Evolutionary conservation across 2,797 vertebrate genomes (phyloP).

Genomic region (Anguilla anguilla): DNA sequence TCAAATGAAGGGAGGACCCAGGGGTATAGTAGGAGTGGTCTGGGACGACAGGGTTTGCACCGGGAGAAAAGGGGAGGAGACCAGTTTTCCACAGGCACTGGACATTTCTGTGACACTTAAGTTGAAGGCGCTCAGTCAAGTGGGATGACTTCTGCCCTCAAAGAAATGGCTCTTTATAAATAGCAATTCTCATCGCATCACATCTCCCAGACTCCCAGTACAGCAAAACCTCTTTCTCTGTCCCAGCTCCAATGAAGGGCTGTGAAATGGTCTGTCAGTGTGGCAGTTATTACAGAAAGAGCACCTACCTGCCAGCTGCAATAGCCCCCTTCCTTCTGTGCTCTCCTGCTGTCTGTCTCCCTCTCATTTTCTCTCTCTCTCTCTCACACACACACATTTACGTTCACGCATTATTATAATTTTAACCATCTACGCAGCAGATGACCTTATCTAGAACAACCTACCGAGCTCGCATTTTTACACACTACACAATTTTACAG

Average conservation of each 20-base stretch:
- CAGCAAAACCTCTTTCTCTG: slow-evolving; percentile 28
- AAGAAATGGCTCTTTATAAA: slow-evolving; percentile 40
- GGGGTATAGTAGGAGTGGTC: background rate
- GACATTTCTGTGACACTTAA: slow-evolving; percentile 36
- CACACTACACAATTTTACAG: background rate
- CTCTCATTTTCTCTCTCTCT: too few relatives aligned
- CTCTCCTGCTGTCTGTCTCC: background rate
- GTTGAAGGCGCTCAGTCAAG: background rate
- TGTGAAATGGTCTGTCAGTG: slow-evolving; percentile 64
- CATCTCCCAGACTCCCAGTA: slow-evolving; percentile 44
- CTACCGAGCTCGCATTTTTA: background rate
- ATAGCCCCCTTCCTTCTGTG: slow-evolving; percentile 32
- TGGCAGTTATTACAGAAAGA: slow-evolving; percentile 69
- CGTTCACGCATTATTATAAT: background rate
- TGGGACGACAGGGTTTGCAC: slow-evolving; percentile 30
- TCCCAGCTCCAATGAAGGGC: slow-evolving; percentile 59
- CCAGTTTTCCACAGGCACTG: slow-evolving; percentile 27
- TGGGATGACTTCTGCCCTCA: slow-evolving; percentile 36
- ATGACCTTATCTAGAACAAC: background rate
- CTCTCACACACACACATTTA: background rate
- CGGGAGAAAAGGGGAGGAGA: slow-evolving; percentile 22
- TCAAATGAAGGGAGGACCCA: background rate
- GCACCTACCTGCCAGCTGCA: slow-evolving; percentile 59
- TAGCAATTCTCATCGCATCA: slow-evolving; percentile 41
- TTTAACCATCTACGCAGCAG: background rate